These are phyloP conservation scores for Callaeas wilsoni DNA, from an alignment of 2,113 vertebrate species.

Conservation along the genomic window DNA sequence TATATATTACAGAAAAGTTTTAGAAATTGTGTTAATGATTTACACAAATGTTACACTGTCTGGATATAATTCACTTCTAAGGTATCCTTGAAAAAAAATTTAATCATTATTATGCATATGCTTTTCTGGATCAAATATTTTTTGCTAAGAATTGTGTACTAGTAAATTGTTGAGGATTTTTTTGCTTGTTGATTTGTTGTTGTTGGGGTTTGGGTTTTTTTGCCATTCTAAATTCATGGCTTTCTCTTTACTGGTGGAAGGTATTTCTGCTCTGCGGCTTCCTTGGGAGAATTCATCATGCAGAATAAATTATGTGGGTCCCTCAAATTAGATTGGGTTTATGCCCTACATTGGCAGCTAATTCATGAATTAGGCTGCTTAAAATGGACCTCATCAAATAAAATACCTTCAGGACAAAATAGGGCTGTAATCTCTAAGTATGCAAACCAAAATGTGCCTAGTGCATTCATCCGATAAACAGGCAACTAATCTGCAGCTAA, in stretches of 20 bases:
- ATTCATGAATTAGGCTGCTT: slow-evolving; percentile 25
- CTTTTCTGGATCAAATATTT: background rate
- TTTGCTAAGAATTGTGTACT: background rate
- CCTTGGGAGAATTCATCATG: background rate
- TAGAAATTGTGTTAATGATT: background rate
- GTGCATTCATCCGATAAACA: background rate
- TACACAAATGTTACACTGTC: background rate
- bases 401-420: slow-evolving; percentile 38
- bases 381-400: slow-evolving; percentile 32
- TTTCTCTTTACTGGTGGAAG: background rate
- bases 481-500: slow-evolving; percentile 7
- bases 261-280: background rate
- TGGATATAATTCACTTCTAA: background rate
- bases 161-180: background rate
- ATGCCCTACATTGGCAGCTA: background rate
- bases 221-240: background rate
- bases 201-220: fast-evolving
- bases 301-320: slow-evolving; percentile 2
- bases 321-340: slow-evolving; percentile 11
- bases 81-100: background rate
- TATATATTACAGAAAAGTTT: background rate
- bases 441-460: background rate
- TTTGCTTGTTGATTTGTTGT: background rate
- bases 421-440: slow-evolving; percentile 5
- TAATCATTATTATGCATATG: background rate